phyloP scores from a whole-genome alignment of 2,797 vertebrate genomes.

The Smutsia temminckii region DNA sequence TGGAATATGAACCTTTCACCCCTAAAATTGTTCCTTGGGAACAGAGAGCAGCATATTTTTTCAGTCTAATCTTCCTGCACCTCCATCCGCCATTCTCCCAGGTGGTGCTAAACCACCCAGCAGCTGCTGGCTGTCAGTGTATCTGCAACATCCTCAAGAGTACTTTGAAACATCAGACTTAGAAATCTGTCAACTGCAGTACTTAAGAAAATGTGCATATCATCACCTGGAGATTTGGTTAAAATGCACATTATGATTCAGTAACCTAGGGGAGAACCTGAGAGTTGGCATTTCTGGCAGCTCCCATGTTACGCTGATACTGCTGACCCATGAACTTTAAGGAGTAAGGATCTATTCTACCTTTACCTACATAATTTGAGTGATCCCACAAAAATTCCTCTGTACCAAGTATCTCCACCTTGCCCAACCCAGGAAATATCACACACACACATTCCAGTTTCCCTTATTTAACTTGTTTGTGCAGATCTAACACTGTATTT shows the following conservation, averaged over 20 bases:
- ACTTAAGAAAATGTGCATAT: neutral
- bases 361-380: neutral
- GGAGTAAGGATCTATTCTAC: neutral
- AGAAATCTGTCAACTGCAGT: neutral
- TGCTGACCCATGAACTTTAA: neutral
- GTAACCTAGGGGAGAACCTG: neutral
- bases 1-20: constrained; percentile 79
- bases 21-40: constrained; percentile 46
- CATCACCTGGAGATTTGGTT: neutral
- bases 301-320: neutral
- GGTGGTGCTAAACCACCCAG: constrained; percentile 1
- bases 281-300: neutral
- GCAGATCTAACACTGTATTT: neutral
- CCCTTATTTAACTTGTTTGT: neutral
- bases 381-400: neutral
- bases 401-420: neutral
- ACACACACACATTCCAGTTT: neutral
- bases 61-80: neutral
- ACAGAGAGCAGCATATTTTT: constrained; percentile 10
- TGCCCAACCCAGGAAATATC: neutral
- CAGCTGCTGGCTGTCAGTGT: neutral
- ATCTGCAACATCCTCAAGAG: neutral
- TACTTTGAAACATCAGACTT: neutral
- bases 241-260: neutral
- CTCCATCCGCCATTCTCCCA: neutral